Percentiles rank a stretch among this genome's conserved stretches.
These are phyloP conservation scores for Hydroisotoma schaefferi DNA, from an alignment of 2,888 invertebrate genomes.

Conservation along the genomic window DNA sequence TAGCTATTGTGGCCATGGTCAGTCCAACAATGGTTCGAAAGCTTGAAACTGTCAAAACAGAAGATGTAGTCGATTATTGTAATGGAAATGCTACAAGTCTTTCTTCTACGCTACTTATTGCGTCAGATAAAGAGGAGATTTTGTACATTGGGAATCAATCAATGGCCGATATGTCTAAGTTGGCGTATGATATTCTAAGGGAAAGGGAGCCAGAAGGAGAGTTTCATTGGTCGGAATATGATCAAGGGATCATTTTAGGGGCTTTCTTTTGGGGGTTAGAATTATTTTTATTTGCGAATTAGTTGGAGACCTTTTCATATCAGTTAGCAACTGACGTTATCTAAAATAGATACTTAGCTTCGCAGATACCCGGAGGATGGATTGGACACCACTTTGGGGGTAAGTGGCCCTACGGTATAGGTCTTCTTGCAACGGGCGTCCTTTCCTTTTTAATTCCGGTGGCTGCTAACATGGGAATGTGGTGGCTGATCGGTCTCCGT, in stretches of 20 bases:
- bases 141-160: too few species aligned
- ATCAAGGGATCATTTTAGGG: conserved; percentile 39
- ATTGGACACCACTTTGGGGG: conserved; percentile 37
- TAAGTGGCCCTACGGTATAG: conserved; percentile 42
- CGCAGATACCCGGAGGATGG: conserved; percentile 41
- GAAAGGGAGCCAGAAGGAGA: conserved; percentile 13
- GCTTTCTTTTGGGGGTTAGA: conserved; percentile 47
- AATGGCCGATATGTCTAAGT: too few species aligned
- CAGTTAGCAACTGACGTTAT: too few species aligned
- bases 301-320: too few species aligned
- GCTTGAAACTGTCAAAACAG: not conserved
- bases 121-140: too few species aligned
- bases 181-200: too few species aligned
- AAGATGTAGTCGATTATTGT: too few species aligned
- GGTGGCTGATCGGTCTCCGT: conserved; percentile 28
- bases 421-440: conserved; percentile 37
- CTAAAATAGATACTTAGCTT: not conserved
- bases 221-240: conserved; percentile 33
- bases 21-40: not conserved
- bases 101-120: too few species aligned
- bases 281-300: too few species aligned
- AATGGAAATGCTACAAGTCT: too few species aligned
- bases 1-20: conserved; percentile 38
- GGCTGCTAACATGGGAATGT: conserved; percentile 29
- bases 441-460: conserved; percentile 37